phyloP scores from a whole-genome alignment of 2,797 vertebrate species.

The Spheniscus humboldti region DNA sequence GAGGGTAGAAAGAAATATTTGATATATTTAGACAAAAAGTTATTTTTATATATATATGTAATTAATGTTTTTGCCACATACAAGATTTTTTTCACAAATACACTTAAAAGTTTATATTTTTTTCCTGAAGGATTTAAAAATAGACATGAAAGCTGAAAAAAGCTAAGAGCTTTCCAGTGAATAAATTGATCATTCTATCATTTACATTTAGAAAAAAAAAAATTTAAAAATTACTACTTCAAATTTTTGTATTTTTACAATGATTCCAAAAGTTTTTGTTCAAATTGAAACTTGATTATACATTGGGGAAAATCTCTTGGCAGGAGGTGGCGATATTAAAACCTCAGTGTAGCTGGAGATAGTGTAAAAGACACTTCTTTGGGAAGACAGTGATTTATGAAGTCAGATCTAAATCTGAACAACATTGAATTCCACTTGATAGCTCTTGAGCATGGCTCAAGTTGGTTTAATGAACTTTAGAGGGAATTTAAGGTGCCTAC shows the following conservation, averaged over 20 bases:
- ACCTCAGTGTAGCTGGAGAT: neutral
- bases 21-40: neutral
- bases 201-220: neutral
- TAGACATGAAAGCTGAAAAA: neutral
- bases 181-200: neutral
- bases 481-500: neutral
- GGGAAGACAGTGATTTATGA: neutral
- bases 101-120: accelerated
- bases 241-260: neutral
- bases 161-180: neutral
- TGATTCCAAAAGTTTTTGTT: neutral
- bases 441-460: neutral
- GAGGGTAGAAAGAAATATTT: neutral
- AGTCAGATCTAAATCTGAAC: neutral
- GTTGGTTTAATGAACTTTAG: neutral
- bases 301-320: neutral
- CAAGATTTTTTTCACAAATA: neutral
- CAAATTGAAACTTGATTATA: neutral
- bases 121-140: neutral
- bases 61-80: neutral
- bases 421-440: neutral
- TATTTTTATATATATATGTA: neutral
- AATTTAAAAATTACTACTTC: neutral
- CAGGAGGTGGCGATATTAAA: neutral
- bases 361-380: neutral